A percentile compares a stretch with the other conserved stretches of the same genome.
Conservation (phyloP, 1,140 invertebrate species). For the Metopolophium dirhodum region DNA sequence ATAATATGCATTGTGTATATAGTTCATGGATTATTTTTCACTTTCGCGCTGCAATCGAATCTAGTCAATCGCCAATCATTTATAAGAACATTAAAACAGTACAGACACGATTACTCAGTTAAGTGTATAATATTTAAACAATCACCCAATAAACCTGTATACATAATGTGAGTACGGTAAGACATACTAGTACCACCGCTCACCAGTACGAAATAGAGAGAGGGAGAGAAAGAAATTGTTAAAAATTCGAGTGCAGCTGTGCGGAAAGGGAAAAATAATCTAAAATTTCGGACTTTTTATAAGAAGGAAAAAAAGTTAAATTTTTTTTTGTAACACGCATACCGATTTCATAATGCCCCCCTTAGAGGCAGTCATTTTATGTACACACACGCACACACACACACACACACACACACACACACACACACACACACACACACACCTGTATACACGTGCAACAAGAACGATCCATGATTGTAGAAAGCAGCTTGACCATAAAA, state of each 20-base stretch:
- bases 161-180: not conserved
- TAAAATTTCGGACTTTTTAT: slow-evolving; percentile 15
- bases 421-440: not conserved
- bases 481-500: slow-evolving; percentile 34
- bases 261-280: not conserved
- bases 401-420: not conserved
- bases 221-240: not conserved
- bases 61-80: slow-evolving; percentile 26
- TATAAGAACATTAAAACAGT: not conserved
- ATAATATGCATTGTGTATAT: not conserved
- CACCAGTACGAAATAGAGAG: not conserved
- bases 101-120: not conserved
- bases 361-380: not conserved
- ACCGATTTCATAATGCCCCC: not conserved
- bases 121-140: not conserved
- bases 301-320: not conserved
- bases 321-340: not conserved
- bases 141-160: slow-evolving; percentile 17
- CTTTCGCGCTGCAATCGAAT: slow-evolving; percentile 36
- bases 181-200: not conserved
- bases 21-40: not conserved
- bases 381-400: not conserved
- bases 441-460: not conserved
- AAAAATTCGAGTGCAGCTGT: not conserved
- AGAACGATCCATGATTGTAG: slow-evolving; percentile 18